Evolutionary conservation across 2,797 vertebrate genomes (phyloP), one percentile per base, ranked within the genome.

Genomic region (Gallinago stenura): DNA sequence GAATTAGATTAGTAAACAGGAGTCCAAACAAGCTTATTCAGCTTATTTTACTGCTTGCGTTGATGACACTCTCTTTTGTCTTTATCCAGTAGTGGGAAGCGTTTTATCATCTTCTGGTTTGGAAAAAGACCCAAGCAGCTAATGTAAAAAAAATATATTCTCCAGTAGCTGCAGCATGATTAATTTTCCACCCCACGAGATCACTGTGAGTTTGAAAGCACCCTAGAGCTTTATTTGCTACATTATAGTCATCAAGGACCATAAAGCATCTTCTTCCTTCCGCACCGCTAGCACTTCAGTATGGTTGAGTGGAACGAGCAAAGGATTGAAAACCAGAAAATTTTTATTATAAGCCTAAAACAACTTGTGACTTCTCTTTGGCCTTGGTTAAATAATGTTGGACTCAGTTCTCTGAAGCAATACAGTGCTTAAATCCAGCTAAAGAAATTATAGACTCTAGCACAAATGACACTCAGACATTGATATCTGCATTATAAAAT

Each of bases 261-360:
- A 96, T 96, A 96, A 97, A 96, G 91, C 91, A 94, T 97, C 93
- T 86, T 91, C 92, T 92, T 96, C 91, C 94, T 97, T 96, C 96
- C 54, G 60, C 89, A 93, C 77, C 35, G 5, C 85, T 93, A 45
- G 58, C 82, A 41, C 69, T 96, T 95, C 69, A 80, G 26, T 75
- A 68, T 72, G 84, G 84, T 72, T 86, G 85, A 96, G 39, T 72
- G 82, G 62, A 93, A 95, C 45, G 85, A 95, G 85, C 54, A 81
- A 91, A 82, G 85, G 65, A 45, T n/a, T 95, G 69, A 94, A 95
- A 96, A 92, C 28, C 35, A 86, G 65, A 79, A 75, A 39, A 37
- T 69, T 89, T 69, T 88, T 60, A 70, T 93, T 83, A 50, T 62
- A 70, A 91, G 75, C 77, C 28, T 90, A 60, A 91, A 96, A 5